These are phyloP conservation scores for Serinus canaria DNA, from an alignment of 2,113 vertebrate species.

Conservation along the genomic window DNA sequence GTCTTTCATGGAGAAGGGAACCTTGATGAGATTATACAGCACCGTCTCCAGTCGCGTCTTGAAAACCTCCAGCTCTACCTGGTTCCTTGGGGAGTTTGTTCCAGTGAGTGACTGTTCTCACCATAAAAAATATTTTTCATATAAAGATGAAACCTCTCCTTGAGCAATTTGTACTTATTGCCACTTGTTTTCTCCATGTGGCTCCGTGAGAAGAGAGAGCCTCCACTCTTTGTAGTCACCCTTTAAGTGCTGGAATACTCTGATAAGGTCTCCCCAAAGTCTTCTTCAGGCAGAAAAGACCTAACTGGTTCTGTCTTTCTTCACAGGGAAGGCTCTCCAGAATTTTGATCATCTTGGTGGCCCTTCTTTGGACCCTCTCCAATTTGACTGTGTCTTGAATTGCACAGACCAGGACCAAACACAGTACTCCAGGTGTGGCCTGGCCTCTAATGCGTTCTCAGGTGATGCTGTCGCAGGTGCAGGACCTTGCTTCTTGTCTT, in stretches of 20 bases:
- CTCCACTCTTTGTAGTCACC: neutral
- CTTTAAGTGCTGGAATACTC: neutral
- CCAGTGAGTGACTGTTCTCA: neutral
- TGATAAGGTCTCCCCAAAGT: neutral
- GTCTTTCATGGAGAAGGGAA: neutral
- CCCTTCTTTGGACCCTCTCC: neutral
- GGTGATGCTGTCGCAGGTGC: neutral
- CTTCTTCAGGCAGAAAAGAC: neutral
- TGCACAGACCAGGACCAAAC: neutral
- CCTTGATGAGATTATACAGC: neutral
- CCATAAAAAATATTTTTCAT: neutral
- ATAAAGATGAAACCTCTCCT: neutral
- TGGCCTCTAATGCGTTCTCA: neutral
- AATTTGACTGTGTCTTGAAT: neutral
- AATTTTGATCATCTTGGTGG: neutral
- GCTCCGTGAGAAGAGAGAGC: neutral
- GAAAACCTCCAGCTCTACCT: neutral
- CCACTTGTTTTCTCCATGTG: neutral
- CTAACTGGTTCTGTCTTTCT: neutral
- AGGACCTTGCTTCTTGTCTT: neutral
- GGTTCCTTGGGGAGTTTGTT: neutral
- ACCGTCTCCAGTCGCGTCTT: neutral
- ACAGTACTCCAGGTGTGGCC: neutral
- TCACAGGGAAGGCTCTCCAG: neutral
- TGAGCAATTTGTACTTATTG: neutral